Conservation (phyloP, 2,797 vertebrate species). For the Coregonus sp. region DNA sequence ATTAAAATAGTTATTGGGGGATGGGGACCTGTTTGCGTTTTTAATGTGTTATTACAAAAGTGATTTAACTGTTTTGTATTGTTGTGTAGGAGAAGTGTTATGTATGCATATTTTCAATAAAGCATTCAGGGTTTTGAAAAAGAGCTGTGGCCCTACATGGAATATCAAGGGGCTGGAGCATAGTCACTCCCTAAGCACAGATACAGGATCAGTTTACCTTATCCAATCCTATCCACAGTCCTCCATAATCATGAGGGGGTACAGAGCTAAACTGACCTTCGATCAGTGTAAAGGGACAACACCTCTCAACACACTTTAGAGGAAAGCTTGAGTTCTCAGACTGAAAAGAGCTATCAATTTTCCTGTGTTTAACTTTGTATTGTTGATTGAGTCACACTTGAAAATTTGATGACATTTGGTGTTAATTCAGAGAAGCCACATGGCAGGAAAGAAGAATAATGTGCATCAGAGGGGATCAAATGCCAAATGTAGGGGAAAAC, state of each 20-base stretch:
- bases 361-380: slow-evolving; percentile 31
- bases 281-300: slow-evolving; percentile 33
- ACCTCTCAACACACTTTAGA: slow-evolving; percentile 17
- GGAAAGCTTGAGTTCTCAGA: slow-evolving; percentile 26
- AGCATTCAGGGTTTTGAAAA: slow-evolving; percentile 76
- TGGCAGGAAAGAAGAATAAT: slow-evolving; percentile 32
- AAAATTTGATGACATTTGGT: slow-evolving; percentile 15
- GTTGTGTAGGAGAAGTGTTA: slow-evolving; percentile 62
- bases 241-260: slow-evolving; percentile 1
- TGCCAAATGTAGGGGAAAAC: slow-evolving; percentile 46
- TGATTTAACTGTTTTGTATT: slow-evolving; percentile 68
- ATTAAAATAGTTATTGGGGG: slow-evolving; percentile 60
- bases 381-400: slow-evolving; percentile 25
- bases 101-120: slow-evolving; percentile 70
- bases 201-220: slow-evolving; percentile 20
- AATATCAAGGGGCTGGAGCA: slow-evolving; percentile 51
- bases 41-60: slow-evolving; percentile 61
- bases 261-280: slow-evolving; percentile 19
- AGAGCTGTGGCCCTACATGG: slow-evolving; percentile 39
- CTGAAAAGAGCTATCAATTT: background rate
- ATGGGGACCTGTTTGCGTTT: slow-evolving; percentile 68
- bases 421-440: slow-evolving; percentile 24
- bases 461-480: slow-evolving; percentile 34
- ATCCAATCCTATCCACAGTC: slow-evolving; percentile 1
- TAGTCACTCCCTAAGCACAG: slow-evolving; percentile 9